Percentiles rank a stretch among this genome's conserved stretches.
These are phyloP conservation scores for Carcharodon carcharias DNA, from an alignment of 2,797 vertebrate species.

Conservation along the genomic window DNA sequence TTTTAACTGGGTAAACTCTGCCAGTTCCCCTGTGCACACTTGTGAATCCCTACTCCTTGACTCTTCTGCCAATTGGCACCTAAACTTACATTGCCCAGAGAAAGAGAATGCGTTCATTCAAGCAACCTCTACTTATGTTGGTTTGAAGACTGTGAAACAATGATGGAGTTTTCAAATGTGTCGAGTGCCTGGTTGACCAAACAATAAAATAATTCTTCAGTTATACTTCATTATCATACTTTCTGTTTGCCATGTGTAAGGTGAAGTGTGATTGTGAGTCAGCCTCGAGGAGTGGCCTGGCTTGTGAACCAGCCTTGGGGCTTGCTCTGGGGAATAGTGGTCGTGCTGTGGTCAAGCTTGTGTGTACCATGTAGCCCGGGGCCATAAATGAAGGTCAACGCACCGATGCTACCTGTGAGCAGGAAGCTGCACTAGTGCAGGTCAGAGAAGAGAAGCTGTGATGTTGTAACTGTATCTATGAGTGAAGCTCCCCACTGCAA, in stretches of 20 bases:
- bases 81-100: background rate
- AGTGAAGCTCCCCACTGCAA: background rate
- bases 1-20: background rate
- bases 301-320: background rate
- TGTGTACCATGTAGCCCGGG: background rate
- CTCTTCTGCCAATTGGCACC: background rate
- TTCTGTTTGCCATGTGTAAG: background rate
- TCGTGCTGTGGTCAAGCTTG: background rate
- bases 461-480: background rate
- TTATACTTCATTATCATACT: background rate
- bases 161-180: background rate
- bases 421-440: background rate
- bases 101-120: background rate
- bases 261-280: background rate
- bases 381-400: background rate
- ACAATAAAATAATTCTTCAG: background rate
- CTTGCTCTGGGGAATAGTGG: background rate
- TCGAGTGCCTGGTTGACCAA: background rate
- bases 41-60: background rate
- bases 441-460: background rate
- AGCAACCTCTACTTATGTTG: background rate
- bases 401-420: background rate
- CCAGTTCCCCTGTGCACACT: background rate
- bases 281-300: background rate
- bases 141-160: background rate